Evolutionary conservation across 1,140 invertebrate species (phyloP).

Genomic region (Panonychus citri): DNA sequence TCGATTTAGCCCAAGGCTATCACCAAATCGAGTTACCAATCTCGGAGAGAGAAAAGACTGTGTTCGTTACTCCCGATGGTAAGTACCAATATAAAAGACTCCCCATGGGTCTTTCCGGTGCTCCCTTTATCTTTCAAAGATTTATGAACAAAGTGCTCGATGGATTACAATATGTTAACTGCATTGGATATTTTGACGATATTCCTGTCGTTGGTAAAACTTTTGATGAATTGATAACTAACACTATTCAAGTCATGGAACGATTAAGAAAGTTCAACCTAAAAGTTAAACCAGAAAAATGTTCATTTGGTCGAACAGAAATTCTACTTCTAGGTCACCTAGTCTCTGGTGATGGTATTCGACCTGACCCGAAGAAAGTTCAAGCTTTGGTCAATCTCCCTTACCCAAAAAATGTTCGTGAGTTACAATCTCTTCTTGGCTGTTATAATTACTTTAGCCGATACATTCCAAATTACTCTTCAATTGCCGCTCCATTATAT

Average conservation of each 20-base stretch:
- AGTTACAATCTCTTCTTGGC: not conserved
- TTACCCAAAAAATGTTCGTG: not conserved
- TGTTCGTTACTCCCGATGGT: constrained; percentile 18
- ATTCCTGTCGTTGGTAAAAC: constrained; percentile 4
- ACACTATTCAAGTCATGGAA: not conserved
- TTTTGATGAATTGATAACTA: constrained; percentile 6
- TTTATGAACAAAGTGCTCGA: constrained; percentile 13
- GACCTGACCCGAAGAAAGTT: not conserved
- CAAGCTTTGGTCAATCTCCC: not conserved
- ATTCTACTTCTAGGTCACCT: constrained; percentile 13
- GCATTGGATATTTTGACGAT: not conserved
- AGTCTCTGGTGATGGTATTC: constrained; percentile 16
- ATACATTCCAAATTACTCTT: constrained; percentile 6
- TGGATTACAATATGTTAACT: not conserved
- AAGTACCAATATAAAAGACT: constrained; percentile 13
- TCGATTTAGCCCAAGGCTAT: constrained; percentile 28
- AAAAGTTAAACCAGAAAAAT: constrained; percentile 13
- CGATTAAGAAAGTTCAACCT: constrained; percentile 7
- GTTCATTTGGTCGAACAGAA: not conserved
- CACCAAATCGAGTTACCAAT: constrained; percentile 21
- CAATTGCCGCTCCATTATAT: constrained; percentile 19
- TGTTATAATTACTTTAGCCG: not conserved
- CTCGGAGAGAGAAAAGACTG: constrained; percentile 22
- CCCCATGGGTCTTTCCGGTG: constrained; percentile 14
- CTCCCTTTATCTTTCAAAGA: constrained; percentile 16